Base-by-base conservation (phyloP, 2,797 vertebrate genomes). In the Enteromius unitaeniatus region DNA sequence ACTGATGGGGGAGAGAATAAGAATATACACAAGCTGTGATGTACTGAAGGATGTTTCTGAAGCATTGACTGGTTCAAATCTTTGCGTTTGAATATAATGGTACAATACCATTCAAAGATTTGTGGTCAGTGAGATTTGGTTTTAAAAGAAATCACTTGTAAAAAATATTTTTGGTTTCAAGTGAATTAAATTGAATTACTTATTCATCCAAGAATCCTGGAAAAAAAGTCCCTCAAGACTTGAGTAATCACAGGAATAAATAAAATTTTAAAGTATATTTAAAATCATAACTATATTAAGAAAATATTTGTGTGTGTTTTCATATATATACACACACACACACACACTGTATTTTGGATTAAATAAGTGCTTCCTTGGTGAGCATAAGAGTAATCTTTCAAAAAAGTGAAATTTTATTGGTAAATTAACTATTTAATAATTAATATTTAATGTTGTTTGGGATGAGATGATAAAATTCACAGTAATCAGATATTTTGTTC, bases 1-100 rank as follows among this genome's bases (percentile, higher is more conserved):
- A 34, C 0, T 31, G 23, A 31, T n/a, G 3, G 15, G n/a, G 9
- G 17, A 28, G 49, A 81, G 34, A 72, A 53, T 47, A 58, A 1
- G 40, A n/a, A 78, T 64, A 47, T 28, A 47, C 40, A 65, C 73
- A 79, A 68, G 28, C 45, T 67, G 26, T 34, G 28, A 67, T 64
- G 4, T 62, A 47, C 62, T 64, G 17, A 74, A 81, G 49, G 10
- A 82, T 49, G 6, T 45, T 62, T 60, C 15, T 1, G 1, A 78
- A 65, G 60, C 10, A 78, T 28, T 47, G 40, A 45, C 10, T 49
- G 26, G 15, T 45, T 6, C 17, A 64, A 31, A 65, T 65, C 47
- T 47, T 47, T 78, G 26, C 15, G 31, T 62, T 78, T 78, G n/a
- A 64, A 64, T 9, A 21, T 64, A 31, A 26, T 13, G 0, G 23